Evolutionary conservation across 2,797 vertebrate genomes (phyloP), one percentile per base, ranked within the genome.

Genomic region (Pangasius krempfi): DNA sequence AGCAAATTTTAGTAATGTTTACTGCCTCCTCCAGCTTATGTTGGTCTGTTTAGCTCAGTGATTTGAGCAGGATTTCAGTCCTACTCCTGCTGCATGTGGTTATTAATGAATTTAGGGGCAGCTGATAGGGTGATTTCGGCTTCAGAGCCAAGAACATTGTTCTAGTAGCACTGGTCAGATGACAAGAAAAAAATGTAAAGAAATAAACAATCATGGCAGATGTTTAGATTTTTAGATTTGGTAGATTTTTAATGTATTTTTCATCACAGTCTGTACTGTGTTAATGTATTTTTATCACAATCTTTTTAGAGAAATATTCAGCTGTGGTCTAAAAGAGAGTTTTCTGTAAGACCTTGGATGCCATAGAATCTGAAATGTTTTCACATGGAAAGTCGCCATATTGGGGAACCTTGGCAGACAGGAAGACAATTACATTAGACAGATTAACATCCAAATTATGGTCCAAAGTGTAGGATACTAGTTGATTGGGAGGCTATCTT

Each of bases 11-110:
- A 76, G 47, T 78, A 0, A 52, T 6, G 4, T 27, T 86, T 62
- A 72, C 88, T 60, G 84, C 88, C 64, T 78, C 58, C 81, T 62
- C 50, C 25, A 25, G 58, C 33, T 62, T n/a, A 84, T 62, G 30
- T 79, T 90, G 40, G 81, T 82, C 72, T 60, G 5, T 76, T 91
- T 88, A 60, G n/a, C 76, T 90, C 20, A 73, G 90, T 93, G 94
- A 94, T 68, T 79, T 94, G 92, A 94, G 90, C 30, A 0, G 88
- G 78, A 90, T 87, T 91, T 92, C 93, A 94, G 93, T 94, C 25
- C 25, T 50, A 30, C 75, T 78, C 27, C 16, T 12, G 8, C n/a
- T 58, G 30, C 30, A 56, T 13, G 27, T 37, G 52, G 30, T 33
- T 56, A 13, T 58, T 80, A 33, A 93, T 92, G 95, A 95, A 96